Percentiles rank a stretch among this genome's conserved stretches.
These are phyloP conservation scores for Ploceus nigricollis DNA, from an alignment of 2,113 vertebrate genomes.

Conservation along the genomic window DNA sequence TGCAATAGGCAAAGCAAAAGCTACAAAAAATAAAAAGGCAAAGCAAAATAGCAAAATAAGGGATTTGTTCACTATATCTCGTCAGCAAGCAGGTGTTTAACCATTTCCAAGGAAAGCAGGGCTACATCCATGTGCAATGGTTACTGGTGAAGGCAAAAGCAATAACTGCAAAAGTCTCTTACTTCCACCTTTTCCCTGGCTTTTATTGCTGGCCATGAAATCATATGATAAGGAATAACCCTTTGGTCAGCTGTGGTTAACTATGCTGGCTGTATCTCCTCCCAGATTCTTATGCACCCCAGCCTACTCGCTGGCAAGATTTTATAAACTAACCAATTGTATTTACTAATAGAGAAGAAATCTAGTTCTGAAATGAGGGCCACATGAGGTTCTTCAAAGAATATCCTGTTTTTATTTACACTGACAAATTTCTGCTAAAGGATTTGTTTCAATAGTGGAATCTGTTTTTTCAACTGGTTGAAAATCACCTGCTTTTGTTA, in stretches of 20 bases:
- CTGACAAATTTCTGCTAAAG: background rate
- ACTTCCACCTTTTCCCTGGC: background rate
- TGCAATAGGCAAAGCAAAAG: background rate
- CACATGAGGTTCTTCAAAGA: background rate
- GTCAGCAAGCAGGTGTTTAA: background rate
- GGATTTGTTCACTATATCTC: background rate
- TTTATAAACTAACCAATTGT: background rate
- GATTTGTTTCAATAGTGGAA: background rate
- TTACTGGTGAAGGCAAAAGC: background rate
- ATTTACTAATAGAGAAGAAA: background rate
- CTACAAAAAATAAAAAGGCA: background rate
- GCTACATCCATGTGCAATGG: rapidly evolving
- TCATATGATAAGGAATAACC: no score
- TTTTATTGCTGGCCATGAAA: background rate
- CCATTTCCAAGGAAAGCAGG: background rate
- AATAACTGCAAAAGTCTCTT: rapidly evolving
- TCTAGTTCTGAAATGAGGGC: background rate
- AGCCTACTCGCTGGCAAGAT: rapidly evolving
- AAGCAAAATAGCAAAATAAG: background rate
- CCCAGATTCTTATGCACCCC: background rate
- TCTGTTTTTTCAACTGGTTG: background rate
- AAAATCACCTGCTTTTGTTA: background rate
- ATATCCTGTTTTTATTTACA: background rate
- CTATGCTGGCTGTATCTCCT: background rate
- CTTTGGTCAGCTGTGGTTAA: background rate